Evolutionary conservation across 2,797 vertebrate species (phyloP).

Genomic region (Mergus octosetaceus): DNA sequence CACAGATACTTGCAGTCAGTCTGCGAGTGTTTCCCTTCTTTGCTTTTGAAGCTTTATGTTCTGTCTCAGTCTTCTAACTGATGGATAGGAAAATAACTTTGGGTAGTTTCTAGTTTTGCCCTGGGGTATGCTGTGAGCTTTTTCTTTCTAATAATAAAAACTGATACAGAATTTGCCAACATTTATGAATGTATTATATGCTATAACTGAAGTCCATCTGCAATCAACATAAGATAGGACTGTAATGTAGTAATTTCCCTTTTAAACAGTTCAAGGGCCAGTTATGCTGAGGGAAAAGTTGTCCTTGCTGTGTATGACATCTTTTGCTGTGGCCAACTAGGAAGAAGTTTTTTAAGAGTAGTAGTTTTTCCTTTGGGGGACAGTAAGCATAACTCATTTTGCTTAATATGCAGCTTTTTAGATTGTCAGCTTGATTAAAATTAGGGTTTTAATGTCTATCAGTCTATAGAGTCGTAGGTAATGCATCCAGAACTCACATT

Average conservation of each 20-base stretch:
- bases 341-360: not conserved
- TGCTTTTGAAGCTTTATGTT: not conserved
- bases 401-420: not conserved
- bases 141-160: not conserved
- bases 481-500: not conserved
- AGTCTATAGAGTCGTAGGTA: not conserved
- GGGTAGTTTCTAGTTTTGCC: not conserved
- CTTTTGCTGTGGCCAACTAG: not conserved
- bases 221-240: not conserved
- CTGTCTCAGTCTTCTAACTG: not conserved
- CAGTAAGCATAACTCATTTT: not conserved
- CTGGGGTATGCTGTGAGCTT: not conserved
- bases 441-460: not conserved
- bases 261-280: not conserved
- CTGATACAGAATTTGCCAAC: not conserved
- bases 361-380: not conserved
- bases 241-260: not conserved
- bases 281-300: not conserved
- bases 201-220: not conserved
- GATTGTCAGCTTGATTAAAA: not conserved
- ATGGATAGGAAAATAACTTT: not conserved
- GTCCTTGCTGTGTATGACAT: rapidly evolving
- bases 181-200: not conserved
- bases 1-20: not conserved
- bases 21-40: not conserved